Evolutionary conservation across 2,113 vertebrate species (phyloP).

Genomic region (Myxocyprinus asiaticus): DNA sequence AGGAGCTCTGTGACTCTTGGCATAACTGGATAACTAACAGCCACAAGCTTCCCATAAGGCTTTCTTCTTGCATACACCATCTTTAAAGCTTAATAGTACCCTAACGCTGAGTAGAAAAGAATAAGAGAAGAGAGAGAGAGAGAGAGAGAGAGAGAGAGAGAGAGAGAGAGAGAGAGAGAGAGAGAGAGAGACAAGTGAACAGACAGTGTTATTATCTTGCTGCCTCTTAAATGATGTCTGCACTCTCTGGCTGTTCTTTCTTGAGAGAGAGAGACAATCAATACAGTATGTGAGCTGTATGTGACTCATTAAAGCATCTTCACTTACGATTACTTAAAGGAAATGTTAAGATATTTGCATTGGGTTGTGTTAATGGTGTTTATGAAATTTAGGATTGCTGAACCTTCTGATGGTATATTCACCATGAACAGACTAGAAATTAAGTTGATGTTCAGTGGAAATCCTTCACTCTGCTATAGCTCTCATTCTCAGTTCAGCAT

Average conservation of each 20-base stretch:
- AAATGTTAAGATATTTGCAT: conserved; percentile 7
- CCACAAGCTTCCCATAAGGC: conserved; percentile 62
- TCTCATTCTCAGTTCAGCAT: too few species aligned
- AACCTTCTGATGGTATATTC: not conserved
- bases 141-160: not conserved
- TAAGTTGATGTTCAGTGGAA: too few species aligned
- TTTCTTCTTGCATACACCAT: conserved; percentile 46
- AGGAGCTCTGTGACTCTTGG: conserved; percentile 67
- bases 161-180: not conserved
- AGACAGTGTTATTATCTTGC: conserved; percentile 20
- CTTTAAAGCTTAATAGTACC: conserved; percentile 28
- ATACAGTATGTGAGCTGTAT: conserved; percentile 11
- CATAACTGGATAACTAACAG: conserved; percentile 70
- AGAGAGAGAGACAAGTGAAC: not conserved
- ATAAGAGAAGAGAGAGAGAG: conserved; percentile 3
- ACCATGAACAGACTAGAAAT: too few species aligned
- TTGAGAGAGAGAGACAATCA: conserved; percentile 23
- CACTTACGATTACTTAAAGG: conserved; percentile 17
- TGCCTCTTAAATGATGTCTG: conserved; percentile 37
- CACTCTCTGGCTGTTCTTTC: conserved; percentile 9
- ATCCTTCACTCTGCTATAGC: too few species aligned
- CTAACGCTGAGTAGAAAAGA: conserved; percentile 37
- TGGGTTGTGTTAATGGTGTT: not conserved
- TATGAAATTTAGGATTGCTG: conserved; percentile 10
- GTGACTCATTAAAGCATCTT: conserved; percentile 17